These are phyloP conservation scores for Eclectus roratus DNA, from an alignment of 2,113 vertebrate species.

Conservation along the genomic window DNA sequence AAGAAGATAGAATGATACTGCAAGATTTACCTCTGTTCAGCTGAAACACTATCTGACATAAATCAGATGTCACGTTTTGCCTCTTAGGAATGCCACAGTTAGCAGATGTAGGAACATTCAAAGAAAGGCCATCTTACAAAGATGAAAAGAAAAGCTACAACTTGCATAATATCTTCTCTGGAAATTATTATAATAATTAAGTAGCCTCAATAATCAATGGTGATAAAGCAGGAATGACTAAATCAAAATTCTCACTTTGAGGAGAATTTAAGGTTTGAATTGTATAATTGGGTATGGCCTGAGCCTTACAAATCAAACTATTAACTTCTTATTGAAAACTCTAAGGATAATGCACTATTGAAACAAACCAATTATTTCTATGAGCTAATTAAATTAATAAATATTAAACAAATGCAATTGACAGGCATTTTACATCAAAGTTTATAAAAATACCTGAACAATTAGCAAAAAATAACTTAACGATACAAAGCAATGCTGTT, in stretches of 20 bases:
- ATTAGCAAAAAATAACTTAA: background rate
- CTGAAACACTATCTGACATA: background rate
- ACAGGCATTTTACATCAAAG: background rate
- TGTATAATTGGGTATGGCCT: background rate
- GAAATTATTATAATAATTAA: background rate
- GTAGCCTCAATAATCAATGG: background rate
- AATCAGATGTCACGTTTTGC: background rate
- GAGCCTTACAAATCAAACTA: background rate
- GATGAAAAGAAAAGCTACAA: background rate
- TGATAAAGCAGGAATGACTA: background rate
- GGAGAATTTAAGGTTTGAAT: background rate
- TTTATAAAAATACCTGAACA: background rate
- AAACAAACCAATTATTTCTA: background rate
- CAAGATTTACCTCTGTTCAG: background rate
- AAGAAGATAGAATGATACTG: background rate
- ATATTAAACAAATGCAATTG: background rate
- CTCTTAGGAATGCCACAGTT: background rate
- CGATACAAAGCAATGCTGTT: background rate
- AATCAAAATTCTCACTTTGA: background rate
- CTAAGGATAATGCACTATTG: background rate
- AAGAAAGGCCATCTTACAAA: background rate
- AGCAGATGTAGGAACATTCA: background rate
- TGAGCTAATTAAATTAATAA: slow-evolving; percentile 6
- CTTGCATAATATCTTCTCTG: background rate
- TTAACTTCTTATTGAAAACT: background rate